Evolutionary conservation across 2,113 vertebrate species (phyloP).

Genomic region (Pan troglodytes): NHGRI_mPanTro3-v2.1_pri NC_072408.2:82443501-82444000

Average conservation of each 20-base stretch:
- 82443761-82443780: neutral
- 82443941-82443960: neutral
- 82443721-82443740: neutral
- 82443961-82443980: neutral
- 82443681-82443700: neutral
- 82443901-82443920: neutral
- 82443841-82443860: neutral
- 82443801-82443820: neutral
- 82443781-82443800: neutral
- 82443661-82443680: conserved; percentile 25
- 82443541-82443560: neutral
- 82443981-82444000: neutral
- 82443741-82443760: neutral
- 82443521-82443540: neutral
- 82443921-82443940: neutral
- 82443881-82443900: neutral
- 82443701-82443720: neutral
- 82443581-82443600: neutral
- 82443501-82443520: neutral
- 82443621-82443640: neutral
- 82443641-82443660: neutral
- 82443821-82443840: neutral
- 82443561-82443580: neutral
- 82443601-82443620: neutral
- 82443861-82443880: neutral